Evolutionary conservation across 2,113 vertebrate genomes (phyloP).

Genomic region (Hystrix cristata): DNA sequence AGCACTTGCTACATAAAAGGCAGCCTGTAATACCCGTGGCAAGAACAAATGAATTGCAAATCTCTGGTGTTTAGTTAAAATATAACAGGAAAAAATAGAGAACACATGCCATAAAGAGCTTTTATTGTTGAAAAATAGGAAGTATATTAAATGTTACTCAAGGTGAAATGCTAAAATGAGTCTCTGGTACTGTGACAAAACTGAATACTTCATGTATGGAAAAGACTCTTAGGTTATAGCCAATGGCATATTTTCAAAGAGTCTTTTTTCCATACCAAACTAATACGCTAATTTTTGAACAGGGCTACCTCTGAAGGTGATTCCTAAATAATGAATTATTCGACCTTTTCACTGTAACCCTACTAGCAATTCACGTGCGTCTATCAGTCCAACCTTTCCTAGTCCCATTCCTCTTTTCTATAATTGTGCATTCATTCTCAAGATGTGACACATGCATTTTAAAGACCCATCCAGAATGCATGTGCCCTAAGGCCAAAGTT

Average conservation of each 20-base stretch:
- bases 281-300: slow-evolving; percentile 65
- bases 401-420: not conserved
- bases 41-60: slow-evolving; percentile 52
- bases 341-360: slow-evolving; percentile 56
- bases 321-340: slow-evolving; percentile 77
- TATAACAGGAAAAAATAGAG: not conserved
- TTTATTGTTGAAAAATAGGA: slow-evolving; percentile 20
- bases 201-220: not conserved
- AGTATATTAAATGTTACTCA: slow-evolving; percentile 23
- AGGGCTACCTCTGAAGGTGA: slow-evolving; percentile 66
- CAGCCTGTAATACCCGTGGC: not conserved
- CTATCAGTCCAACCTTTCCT: slow-evolving; percentile 28
- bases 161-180: slow-evolving; percentile 11
- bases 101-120: not conserved
- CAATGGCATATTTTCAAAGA: slow-evolving; percentile 59
- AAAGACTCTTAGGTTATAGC: slow-evolving; percentile 48
- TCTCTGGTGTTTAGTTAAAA: slow-evolving; percentile 50
- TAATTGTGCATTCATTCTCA: slow-evolving; percentile 52
- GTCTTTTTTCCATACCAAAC: slow-evolving; percentile 33
- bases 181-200: slow-evolving; percentile 53
- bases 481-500: slow-evolving; percentile 75
- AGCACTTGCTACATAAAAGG: not conserved
- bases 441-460: slow-evolving; percentile 69
- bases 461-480: slow-evolving; percentile 67
- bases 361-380: slow-evolving; percentile 14